These are phyloP conservation scores for Carapus acus DNA, from an alignment of 2,797 vertebrate genomes.

Conservation along the genomic window DNA sequence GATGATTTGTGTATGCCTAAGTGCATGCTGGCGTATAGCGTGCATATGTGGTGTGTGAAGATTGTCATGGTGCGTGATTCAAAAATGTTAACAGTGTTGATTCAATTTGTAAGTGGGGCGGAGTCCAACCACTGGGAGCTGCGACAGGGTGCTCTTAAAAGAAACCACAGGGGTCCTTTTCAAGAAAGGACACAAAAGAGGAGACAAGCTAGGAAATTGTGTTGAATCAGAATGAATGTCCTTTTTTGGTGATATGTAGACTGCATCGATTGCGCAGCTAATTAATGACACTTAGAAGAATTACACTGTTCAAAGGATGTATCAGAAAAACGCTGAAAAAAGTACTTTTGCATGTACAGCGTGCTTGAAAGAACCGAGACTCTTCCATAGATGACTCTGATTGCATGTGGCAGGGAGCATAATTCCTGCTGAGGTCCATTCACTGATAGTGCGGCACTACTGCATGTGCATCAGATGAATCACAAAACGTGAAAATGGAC, in stretches of 20 bases:
- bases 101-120: slow-evolving; percentile 35
- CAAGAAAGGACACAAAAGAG: slow-evolving; percentile 20
- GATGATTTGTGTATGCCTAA: too few species aligned
- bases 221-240: slow-evolving; percentile 7
- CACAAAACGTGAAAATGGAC: background rate
- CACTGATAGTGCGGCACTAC: slow-evolving; percentile 12
- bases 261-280: slow-evolving; percentile 19
- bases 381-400: slow-evolving; percentile 5
- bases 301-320: too few species aligned
- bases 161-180: slow-evolving; percentile 19
- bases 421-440: slow-evolving; percentile 14
- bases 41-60: slow-evolving; percentile 2
- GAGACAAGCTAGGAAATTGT: slow-evolving; percentile 8
- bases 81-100: slow-evolving; percentile 23
- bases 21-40: too few species aligned
- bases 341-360: too few species aligned
- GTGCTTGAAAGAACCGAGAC: slow-evolving; percentile 7
- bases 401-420: slow-evolving; percentile 14
- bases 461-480: slow-evolving; percentile 18
- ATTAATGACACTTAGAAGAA: slow-evolving; percentile 14
- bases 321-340: too few species aligned
- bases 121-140: slow-evolving; percentile 15
- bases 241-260: background rate
- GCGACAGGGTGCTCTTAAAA: slow-evolving; percentile 14
- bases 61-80: slow-evolving; percentile 18